Base-by-base conservation (phyloP, 2,888 invertebrate species). In the Mechanitis messenoides region DNA sequence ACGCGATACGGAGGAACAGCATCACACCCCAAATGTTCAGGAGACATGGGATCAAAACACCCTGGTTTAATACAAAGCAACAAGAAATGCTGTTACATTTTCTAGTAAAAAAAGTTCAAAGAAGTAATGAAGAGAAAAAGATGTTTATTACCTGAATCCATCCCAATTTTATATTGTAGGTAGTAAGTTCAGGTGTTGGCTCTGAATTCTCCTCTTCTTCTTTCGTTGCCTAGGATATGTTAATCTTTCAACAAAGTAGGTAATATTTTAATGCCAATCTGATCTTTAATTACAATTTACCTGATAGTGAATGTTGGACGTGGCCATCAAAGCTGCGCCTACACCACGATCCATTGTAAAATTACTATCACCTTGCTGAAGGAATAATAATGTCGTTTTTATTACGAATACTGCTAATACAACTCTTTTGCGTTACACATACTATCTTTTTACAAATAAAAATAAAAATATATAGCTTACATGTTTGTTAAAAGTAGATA, bases 11-110 rank as follows among this genome's bases (percentile, higher is more conserved):
- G 69, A 98, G 91, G 84, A 98, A 98, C 61, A 98, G 92, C 97
- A 98, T 98, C 61, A 98, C 98, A 66, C 98, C 97, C 95, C 97
- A 98, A 76, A 98, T 98, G 83, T 97, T 98, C 76, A 98, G 93
- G 55, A 98, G 92, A 78, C 97, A 97, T 72, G 95, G 94, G 81
- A 95, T 94, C 66, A 95, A 87, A 3, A 95, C 95, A 12, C 95
- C 95, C 73, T 93, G 92, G 2, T 38, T 20, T n/a, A n/a, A 42
- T 33, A 38, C 20, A 4, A 33, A 0, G 42, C 3, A 35, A n/a
- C n/a, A 7, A 33, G 45, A 45, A n/a, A 33, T 20, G 20, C 20
- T 20, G 20, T 20, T 20, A 20, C 0, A 20, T 20, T 20, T 1
- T 20, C 20, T 20, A 20, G 20, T 20, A 20, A 20, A 20, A 20